Conservation (phyloP, 1,140 invertebrate species). For the Heliconius congener region DNA sequence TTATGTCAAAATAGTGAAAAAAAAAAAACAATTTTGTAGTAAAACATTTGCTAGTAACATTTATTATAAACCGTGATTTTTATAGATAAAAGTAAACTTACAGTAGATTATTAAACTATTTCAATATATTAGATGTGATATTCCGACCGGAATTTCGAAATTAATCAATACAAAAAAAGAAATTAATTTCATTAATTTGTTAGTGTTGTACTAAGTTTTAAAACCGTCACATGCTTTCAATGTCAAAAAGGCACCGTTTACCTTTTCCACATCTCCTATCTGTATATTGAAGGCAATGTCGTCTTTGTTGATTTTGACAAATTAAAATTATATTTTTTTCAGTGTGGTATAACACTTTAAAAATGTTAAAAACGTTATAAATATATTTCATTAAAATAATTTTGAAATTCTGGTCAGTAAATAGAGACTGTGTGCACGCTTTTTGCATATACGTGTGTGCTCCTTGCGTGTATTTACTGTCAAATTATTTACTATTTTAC, state of each 20-base stretch:
- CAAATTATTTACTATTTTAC: slow-evolving; percentile 28
- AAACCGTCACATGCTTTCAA: not conserved
- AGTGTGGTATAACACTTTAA: too few relatives aligned
- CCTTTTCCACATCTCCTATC: not conserved
- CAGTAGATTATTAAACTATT: slow-evolving; percentile 25
- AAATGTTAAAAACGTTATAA: too few relatives aligned
- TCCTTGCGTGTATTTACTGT: slow-evolving; percentile 47
- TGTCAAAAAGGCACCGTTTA: not conserved
- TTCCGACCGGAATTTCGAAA: slow-evolving; percentile 25
- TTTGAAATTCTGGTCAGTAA: slow-evolving; percentile 34
- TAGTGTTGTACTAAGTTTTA: not conserved
- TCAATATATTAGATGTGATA: slow-evolving; percentile 30
- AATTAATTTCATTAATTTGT: not conserved
- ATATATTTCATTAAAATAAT: slow-evolving; percentile 1
- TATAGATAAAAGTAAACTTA: slow-evolving; percentile 27
- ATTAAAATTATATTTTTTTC: not conserved
- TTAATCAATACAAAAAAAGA: not conserved
- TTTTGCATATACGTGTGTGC: slow-evolving; percentile 50
- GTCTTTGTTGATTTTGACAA: not conserved
- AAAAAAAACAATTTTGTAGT: slow-evolving; percentile 32
- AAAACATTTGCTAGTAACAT: slow-evolving; percentile 31
- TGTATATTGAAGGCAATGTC: not conserved
- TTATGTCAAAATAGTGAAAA: slow-evolving; percentile 21
- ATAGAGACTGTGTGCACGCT: slow-evolving; percentile 46
- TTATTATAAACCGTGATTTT: slow-evolving; percentile 30